Evolutionary conservation across 2,797 vertebrate genomes (phyloP).

Genomic region (Gorsachius magnificus): DNA sequence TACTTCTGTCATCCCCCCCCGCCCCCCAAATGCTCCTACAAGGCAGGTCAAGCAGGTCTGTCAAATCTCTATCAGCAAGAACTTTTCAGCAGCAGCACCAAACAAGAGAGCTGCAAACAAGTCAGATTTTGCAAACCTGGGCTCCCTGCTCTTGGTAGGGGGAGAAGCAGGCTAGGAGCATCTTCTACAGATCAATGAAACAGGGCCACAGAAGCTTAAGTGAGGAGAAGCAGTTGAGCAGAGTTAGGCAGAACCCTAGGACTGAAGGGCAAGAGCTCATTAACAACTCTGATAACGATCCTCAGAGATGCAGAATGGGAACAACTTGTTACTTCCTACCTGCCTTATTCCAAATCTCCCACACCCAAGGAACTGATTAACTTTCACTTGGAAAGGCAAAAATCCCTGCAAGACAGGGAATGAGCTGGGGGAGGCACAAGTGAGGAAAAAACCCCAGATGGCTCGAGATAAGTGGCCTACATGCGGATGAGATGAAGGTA

Average conservation of each 20-base stretch:
- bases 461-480: conserved; percentile 36
- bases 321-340: background rate
- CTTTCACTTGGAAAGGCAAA: conserved; percentile 23
- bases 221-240: background rate
- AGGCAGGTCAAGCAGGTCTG: background rate
- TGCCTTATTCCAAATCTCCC: conserved; percentile 6
- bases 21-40: background rate
- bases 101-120: background rate
- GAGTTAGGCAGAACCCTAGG: background rate
- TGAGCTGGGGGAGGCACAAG: background rate
- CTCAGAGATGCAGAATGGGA: background rate
- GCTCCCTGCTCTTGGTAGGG: background rate
- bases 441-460: background rate
- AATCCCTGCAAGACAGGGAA: conserved; percentile 4
- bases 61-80: background rate
- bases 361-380: conserved; percentile 27
- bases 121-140: background rate
- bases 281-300: background rate
- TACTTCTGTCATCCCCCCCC: background rate
- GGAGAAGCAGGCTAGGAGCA: background rate
- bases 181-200: background rate
- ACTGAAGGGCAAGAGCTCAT: background rate
- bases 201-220: background rate
- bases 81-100: background rate
- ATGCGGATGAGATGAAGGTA: conserved; percentile 16